Evolutionary conservation across 2,888 invertebrate genomes (phyloP).

Genomic region (Eustalomyia histrio): DNA sequence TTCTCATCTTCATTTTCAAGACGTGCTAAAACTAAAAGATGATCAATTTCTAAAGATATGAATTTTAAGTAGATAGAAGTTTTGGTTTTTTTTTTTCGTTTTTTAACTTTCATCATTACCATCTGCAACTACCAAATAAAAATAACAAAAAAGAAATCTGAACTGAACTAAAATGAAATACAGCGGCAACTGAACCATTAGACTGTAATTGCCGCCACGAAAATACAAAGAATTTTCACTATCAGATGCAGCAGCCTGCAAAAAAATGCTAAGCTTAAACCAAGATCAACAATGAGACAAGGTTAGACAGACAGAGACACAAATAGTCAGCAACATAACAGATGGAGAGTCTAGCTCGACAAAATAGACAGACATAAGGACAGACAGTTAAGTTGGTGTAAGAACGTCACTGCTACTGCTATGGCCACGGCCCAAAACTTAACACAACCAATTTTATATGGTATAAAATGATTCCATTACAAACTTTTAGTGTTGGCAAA

Average conservation of each 20-base stretch:
- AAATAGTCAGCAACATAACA: constrained; percentile 38
- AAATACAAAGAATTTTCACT: constrained; percentile 61
- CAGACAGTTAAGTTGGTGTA: constrained; percentile 45
- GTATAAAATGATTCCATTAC: constrained; percentile 25
- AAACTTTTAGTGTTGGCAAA: constrained; percentile 19
- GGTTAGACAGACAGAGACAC: constrained; percentile 37
- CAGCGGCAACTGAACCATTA: constrained; percentile 61
- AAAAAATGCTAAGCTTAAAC: constrained; percentile 30
- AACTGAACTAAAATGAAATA: constrained; percentile 45
- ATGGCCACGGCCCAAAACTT: constrained; percentile 40
- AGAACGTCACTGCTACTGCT: constrained; percentile 50
- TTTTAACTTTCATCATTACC: constrained; percentile 47
- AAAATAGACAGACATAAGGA: not conserved
- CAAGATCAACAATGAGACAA: constrained; percentile 41
- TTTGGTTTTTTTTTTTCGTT: constrained; percentile 2
- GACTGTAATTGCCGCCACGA: constrained; percentile 64
- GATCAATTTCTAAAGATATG: constrained; percentile 41
- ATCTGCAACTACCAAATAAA: constrained; percentile 19
- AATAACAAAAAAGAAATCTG: not conserved
- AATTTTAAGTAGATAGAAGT: constrained; percentile 40
- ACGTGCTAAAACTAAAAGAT: constrained; percentile 43
- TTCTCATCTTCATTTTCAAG: constrained; percentile 28
- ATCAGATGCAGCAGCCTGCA: constrained; percentile 59
- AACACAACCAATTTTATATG: constrained; percentile 16
- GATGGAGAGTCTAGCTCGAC: constrained; percentile 26